Conservation (phyloP, 2,113 vertebrate species). For the Colinus virginianus region DNA sequence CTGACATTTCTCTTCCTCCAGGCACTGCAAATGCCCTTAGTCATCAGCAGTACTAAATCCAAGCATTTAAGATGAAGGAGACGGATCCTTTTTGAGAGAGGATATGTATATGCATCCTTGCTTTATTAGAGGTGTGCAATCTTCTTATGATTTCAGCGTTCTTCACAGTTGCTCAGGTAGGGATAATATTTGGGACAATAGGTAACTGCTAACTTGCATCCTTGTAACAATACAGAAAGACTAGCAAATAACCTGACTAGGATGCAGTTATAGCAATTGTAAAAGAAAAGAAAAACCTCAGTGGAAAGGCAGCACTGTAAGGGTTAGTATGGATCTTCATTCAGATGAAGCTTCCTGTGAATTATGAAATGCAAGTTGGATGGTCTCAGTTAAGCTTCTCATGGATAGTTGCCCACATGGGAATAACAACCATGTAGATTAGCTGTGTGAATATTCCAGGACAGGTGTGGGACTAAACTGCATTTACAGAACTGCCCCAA, state of each 20-base stretch:
- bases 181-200: not conserved
- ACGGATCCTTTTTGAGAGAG: not conserved
- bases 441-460: conserved; percentile 47
- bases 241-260: not conserved
- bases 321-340: conserved; percentile 48
- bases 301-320: not conserved
- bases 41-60: not conserved
- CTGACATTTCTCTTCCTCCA: not conserved
- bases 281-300: not conserved
- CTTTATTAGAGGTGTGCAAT: not conserved
- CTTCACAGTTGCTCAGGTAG: not conserved
- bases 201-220: not conserved
- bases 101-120: not conserved
- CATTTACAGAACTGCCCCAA: not conserved
- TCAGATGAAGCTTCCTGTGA: conserved; percentile 50
- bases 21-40: not conserved
- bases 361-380: conserved; percentile 46
- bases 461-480: conserved; percentile 51
- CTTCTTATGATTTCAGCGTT: not conserved
- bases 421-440: conserved; percentile 39
- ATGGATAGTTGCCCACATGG: conserved; percentile 32
- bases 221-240: not conserved
- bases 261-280: not conserved
- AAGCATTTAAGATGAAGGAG: not conserved
- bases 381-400: conserved; percentile 43